phyloP scores from a whole-genome alignment of 2,113 vertebrate species.

The Prochilodus magdalenae region DNA sequence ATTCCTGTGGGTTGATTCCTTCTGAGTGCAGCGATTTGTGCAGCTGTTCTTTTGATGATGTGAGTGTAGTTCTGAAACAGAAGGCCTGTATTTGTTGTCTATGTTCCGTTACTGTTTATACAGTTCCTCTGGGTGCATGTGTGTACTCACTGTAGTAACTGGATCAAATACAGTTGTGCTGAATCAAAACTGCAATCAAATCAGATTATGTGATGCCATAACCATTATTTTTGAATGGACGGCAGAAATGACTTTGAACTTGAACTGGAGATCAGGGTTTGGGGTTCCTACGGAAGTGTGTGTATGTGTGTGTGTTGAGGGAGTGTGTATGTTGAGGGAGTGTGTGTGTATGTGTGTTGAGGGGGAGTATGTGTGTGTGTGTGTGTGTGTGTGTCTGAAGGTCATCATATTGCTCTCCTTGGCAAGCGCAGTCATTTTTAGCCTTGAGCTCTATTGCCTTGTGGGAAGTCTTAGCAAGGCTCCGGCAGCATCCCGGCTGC shows the following conservation, averaged over 20 bases:
- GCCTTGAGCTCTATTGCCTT: constrained; percentile 59
- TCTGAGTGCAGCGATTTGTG: too few relatives aligned
- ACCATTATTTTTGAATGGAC: background rate
- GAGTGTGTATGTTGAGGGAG: background rate
- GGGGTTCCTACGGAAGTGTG: constrained; percentile 21
- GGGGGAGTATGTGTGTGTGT: background rate
- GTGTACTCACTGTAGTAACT: too few relatives aligned
- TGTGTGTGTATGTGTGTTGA: constrained; percentile 20
- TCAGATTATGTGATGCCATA: too few relatives aligned
- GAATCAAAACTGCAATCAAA: too few relatives aligned
- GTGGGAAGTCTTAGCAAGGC: constrained; percentile 64
- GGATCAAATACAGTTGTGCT: too few relatives aligned
- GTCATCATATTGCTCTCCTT: constrained; percentile 37
- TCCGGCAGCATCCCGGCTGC: constrained; percentile 59
- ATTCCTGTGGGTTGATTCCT: too few relatives aligned
- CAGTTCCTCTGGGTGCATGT: too few relatives aligned
- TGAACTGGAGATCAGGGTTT: constrained; percentile 28
- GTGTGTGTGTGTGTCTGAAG: constrained; percentile 37
- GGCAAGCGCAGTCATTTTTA: constrained; percentile 36
- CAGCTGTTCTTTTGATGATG: too few relatives aligned
- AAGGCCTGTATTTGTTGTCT: too few relatives aligned
- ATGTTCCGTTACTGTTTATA: too few relatives aligned
- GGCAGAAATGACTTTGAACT: constrained; percentile 36
- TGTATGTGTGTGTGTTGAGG: background rate
- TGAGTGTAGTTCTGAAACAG: too few relatives aligned